phyloP scores from a whole-genome alignment of 92 coral and sea anemone genomes.

The Montipora capitata region DNA sequence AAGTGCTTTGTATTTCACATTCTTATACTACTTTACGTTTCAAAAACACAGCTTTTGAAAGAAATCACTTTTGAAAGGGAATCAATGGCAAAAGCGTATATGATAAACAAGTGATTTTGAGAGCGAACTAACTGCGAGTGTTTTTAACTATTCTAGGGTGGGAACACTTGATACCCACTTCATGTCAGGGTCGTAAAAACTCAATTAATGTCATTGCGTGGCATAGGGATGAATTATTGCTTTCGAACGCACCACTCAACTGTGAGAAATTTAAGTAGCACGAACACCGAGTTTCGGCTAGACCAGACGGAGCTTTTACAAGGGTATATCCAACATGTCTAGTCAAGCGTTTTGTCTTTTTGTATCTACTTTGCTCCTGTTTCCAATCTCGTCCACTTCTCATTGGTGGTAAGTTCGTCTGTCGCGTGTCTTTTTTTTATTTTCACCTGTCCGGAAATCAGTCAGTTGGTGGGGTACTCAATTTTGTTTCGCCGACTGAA shows the following conservation, averaged over 20 bases:
- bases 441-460: neutral
- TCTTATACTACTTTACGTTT: neutral
- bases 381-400: constrained; percentile 34
- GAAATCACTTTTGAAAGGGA: neutral
- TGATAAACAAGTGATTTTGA: neutral
- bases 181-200: neutral
- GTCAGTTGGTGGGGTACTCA: neutral
- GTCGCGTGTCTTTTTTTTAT: neutral
- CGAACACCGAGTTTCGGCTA: neutral
- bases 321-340: neutral
- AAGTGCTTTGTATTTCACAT: neutral
- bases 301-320: neutral
- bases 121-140: neutral
- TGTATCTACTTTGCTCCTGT: neutral
- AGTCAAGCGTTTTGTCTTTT: neutral
- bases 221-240: constrained; percentile 1
- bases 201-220: neutral
- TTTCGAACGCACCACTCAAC: neutral
- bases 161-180: no score
- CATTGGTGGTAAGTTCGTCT: constrained; percentile 82
- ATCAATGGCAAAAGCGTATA: neutral
- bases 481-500: neutral
- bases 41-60: neutral
- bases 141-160: no score
- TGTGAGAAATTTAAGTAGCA: neutral